Base-by-base conservation (phyloP, 2,888 invertebrate genomes). In the Megastigmus dorsalis region DNA sequence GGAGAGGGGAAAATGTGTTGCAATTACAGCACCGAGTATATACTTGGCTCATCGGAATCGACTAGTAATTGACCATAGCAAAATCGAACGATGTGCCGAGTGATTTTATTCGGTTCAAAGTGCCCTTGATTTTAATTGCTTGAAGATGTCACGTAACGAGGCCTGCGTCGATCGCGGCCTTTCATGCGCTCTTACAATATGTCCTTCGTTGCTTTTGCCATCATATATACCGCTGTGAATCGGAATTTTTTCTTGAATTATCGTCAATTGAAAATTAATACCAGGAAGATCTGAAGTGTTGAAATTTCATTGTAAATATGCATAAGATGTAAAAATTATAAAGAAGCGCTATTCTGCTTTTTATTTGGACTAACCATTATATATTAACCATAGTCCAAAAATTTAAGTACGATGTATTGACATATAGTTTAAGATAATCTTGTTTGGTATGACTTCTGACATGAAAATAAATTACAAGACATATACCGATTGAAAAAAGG, bases 191-290 rank as follows among this genome's bases (percentile, higher is more conserved):
- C 28, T 30, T 52, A 3, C 52, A n/a, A 20, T n/a, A n/a, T 30
- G 54, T 41, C 65, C 54, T 66, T 54, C 66, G 18, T 7, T 43
- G 30, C 66, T 66, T 66, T 66, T n/a, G n/a, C n/a, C 54, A 43
- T 54, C 43, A 23, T 38, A 18, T 33, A 41, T 15, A n/a, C n/a
- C 18, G 43, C 55, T 43, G 13, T 43, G 13, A 20, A 18, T 52
- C 23, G 13, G 9, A 23, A 10, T 3, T 1, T 18, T 45, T 45
- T 41, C 3, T 33, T 13, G 38, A 38, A 38, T 13, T 7, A 7
- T 38, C 10, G 13, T 38, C 38, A n/a, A n/a, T n/a, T n/a, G n/a
- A n/a, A n/a, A n/a, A n/a, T n/a, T n/a, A n/a, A n/a, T n/a, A n/a
- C n/a, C n/a, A n/a, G n/a, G n/a, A n/a, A n/a, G n/a, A n/a, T 48